Conservation (phyloP, 2,113 vertebrate species). For the Myocastor coypus region DNA sequence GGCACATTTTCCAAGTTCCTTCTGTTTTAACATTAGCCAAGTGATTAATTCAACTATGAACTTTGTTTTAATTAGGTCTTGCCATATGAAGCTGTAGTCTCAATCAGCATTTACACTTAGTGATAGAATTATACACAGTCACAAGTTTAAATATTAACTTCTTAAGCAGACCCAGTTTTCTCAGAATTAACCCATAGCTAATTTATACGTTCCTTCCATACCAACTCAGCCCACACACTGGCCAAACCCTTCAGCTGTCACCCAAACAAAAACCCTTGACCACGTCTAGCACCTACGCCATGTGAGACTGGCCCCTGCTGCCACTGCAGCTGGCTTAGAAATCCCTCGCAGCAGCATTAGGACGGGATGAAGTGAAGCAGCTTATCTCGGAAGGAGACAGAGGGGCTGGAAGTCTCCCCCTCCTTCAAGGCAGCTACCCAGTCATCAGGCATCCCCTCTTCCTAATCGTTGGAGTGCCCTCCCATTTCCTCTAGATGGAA, state of each 20-base stretch:
- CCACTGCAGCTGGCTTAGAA: slow-evolving; percentile 55
- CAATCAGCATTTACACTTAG: slow-evolving; percentile 30
- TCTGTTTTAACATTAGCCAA: slow-evolving; percentile 27
- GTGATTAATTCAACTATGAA: slow-evolving; percentile 29
- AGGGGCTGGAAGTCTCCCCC: background rate
- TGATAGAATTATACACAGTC: slow-evolving; percentile 12
- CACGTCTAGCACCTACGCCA: slow-evolving; percentile 60
- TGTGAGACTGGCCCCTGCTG: slow-evolving; percentile 59
- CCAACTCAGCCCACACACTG: background rate
- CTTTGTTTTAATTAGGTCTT: slow-evolving; percentile 58
- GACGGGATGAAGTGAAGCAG: background rate
- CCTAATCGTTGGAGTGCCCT: background rate
- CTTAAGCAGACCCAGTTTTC: slow-evolving; percentile 12
- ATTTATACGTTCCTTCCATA: background rate
- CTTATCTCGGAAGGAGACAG: slow-evolving; percentile 35
- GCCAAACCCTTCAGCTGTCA: slow-evolving; percentile 47
- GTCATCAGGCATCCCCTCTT: background rate
- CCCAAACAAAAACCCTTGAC: slow-evolving; percentile 56
- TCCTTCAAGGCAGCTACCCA: background rate
- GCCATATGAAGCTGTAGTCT: slow-evolving; percentile 63
- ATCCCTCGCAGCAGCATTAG: slow-evolving; percentile 56
- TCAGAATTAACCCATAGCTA: slow-evolving; percentile 6
- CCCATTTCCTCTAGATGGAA: slow-evolving; percentile 23
- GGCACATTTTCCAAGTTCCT: slow-evolving; percentile 33
- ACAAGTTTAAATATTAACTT: slow-evolving; percentile 32